Conservation (phyloP, 2,888 invertebrate species). For the Standfussiana lucernea region DNA sequence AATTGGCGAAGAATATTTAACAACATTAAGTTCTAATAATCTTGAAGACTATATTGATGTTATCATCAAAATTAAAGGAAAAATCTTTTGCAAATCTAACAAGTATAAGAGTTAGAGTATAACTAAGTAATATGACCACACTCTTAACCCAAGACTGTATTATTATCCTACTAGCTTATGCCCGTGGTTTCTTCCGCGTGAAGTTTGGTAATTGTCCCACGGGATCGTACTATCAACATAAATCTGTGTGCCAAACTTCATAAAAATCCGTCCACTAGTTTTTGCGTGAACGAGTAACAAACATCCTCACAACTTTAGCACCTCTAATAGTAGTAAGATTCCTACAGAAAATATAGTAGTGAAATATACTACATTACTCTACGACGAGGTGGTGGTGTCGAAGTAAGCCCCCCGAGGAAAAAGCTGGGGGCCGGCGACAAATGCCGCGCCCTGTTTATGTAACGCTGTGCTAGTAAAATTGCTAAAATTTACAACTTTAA, state of each 20-base stretch:
- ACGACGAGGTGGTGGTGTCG: background rate
- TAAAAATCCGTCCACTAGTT: background rate
- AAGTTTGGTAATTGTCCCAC: background rate
- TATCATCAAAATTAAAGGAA: background rate
- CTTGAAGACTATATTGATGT: too few species aligned
- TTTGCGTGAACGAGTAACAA: background rate
- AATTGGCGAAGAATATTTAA: background rate
- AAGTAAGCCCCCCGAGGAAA: background rate
- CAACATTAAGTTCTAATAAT: background rate
- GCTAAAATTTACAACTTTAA: conserved; percentile 25
- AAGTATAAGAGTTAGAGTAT: background rate
- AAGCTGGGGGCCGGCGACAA: background rate
- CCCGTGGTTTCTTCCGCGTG: background rate
- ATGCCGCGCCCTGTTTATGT: conserved; percentile 31
- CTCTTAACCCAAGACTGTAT: background rate
- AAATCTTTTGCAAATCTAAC: background rate
- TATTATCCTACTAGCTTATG: background rate
- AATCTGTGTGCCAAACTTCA: background rate
- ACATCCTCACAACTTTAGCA: background rate
- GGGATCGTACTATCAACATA: background rate
- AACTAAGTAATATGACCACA: background rate
- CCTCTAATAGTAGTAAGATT: background rate
- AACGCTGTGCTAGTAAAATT: conserved; percentile 49
- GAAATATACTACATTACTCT: conserved; percentile 41
- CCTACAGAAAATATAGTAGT: background rate